Conservation (phyloP, 2,113 vertebrate genomes). For the Tylochromis polylepis region DNA sequence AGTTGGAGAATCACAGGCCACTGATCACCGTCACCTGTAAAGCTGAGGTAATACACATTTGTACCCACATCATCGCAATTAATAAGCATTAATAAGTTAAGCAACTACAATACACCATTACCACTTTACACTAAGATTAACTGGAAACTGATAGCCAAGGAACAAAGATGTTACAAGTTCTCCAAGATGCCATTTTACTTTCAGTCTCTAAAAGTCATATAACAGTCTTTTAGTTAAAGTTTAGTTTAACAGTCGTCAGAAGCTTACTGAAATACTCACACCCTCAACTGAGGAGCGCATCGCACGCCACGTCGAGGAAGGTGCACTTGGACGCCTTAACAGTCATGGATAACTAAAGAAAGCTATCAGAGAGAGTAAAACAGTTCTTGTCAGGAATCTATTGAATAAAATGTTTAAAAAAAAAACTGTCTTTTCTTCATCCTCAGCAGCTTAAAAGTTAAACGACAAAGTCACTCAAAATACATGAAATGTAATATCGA, state of each 20-base stretch:
- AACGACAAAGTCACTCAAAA: conserved; percentile 12
- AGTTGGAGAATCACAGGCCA: background rate
- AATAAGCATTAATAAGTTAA: conserved; percentile 25
- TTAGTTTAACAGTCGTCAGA: conserved; percentile 69
- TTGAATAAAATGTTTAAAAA: background rate
- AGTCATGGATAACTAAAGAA: conserved; percentile 66
- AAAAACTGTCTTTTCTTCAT: background rate
- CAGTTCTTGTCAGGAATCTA: conserved; percentile 62
- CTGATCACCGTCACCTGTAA: background rate
- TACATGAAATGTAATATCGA: background rate
- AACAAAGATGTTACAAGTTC: conserved; percentile 3
- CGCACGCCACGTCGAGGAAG: conserved; percentile 20
- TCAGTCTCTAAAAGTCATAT: conserved; percentile 23
- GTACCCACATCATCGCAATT: conserved; percentile 22
- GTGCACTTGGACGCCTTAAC: conserved; percentile 60
- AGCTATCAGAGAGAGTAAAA: conserved; percentile 59
- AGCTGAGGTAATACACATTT: conserved; percentile 12
- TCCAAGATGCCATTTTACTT: conserved; percentile 8
- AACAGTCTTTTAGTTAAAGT: conserved; percentile 69
- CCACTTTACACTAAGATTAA: conserved; percentile 29
- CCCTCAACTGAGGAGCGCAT: conserved; percentile 30
- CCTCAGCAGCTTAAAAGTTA: conserved; percentile 12
- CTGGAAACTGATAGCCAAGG: background rate
- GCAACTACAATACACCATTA: conserved; percentile 15
- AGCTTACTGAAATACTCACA: conserved; percentile 44